Evolutionary conservation across 2,797 vertebrate species (phyloP), one percentile per base, ranked within the genome.

Genomic region (Gallinago solitaria): DNA sequence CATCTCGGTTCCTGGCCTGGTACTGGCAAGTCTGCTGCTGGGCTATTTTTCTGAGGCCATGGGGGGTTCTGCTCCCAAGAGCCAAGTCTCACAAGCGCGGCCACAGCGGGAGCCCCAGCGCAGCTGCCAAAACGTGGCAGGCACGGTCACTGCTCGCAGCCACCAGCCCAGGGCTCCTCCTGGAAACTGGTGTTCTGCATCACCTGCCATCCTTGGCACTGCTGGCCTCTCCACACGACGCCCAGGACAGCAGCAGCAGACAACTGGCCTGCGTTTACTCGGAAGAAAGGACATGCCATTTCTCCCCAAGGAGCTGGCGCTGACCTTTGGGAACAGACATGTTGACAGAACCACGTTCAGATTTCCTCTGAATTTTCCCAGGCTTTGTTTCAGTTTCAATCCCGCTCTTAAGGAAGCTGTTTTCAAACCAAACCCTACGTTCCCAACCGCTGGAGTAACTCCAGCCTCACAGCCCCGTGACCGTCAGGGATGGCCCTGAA

Each of bases 311-410:
- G 70, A 88, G 81, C 61, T 7, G 1, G 61, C 0, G 1, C 33
- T 94, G 94, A 89, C 91, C 78, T 92, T 61, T 87, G 83, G 75
- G 83, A 95, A 92, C 78, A 71, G 71, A 83, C 2, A 16, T 71
- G 86, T 65, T 93, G 93, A 93, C 68, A 85, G 63, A 91, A 33
- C 37, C 61, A 85, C 0, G 0, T 70, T 87, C 81, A 75, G 67
- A 92, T 89, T 96, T 96, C 94, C 95, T 96, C 78, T 75, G 78
- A 82, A 83, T 94, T 95, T 95, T 96, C 86, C 79, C 83, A 91
- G 93, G 88, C 91, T 41, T 41, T 84, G 51, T 90, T 91, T 93
- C 93, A 83, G 89, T 87, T 96, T 90, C 93, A 74, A 1, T 85
- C 71, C 54, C 73, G 43, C 63, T 83, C 75, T 94, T 65, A 83